Percentiles rank a stretch among this genome's conserved stretches.
These are phyloP conservation scores for Yoshiicerus persimilis DNA, from an alignment of 1,140 invertebrate species.

Conservation along the genomic window DNA sequence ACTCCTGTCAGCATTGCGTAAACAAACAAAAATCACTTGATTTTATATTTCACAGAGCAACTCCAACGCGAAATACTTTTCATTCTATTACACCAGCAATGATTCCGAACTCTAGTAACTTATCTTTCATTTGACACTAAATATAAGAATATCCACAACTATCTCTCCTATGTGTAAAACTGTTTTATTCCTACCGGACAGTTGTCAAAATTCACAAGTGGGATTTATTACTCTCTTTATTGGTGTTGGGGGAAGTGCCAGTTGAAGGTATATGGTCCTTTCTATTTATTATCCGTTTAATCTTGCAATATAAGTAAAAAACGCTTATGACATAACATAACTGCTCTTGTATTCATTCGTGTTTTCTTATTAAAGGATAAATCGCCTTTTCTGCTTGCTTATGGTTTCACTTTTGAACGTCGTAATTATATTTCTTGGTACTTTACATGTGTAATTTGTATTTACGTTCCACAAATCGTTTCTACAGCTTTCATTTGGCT, in stretches of 20 bases:
- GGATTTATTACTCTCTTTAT: slow-evolving; percentile 18
- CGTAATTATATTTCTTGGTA: background rate
- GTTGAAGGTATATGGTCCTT: background rate
- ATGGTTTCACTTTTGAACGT: background rate
- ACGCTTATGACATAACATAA: background rate
- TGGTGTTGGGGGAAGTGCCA: slow-evolving; percentile 12
- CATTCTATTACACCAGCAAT: background rate
- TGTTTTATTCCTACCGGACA: background rate
- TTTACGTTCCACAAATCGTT: background rate
- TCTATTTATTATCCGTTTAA: background rate
- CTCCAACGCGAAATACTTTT: background rate
- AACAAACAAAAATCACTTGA: background rate
- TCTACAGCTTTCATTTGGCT: background rate
- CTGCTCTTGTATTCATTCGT: background rate
- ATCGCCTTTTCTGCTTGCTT: background rate
- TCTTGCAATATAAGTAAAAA: background rate
- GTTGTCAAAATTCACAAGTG: slow-evolving; percentile 19
- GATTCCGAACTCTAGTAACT: background rate
- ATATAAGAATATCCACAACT: background rate
- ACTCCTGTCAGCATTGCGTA: background rate
- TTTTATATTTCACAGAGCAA: background rate
- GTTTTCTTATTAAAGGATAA: background rate
- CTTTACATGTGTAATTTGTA: background rate
- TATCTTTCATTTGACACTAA: background rate
- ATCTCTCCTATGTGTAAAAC: background rate